Percentiles rank a stretch among this genome's conserved stretches.
phyloP scores from a whole-genome alignment of 2,888 invertebrate genomes.

The Leptopilina syphax region DNA sequence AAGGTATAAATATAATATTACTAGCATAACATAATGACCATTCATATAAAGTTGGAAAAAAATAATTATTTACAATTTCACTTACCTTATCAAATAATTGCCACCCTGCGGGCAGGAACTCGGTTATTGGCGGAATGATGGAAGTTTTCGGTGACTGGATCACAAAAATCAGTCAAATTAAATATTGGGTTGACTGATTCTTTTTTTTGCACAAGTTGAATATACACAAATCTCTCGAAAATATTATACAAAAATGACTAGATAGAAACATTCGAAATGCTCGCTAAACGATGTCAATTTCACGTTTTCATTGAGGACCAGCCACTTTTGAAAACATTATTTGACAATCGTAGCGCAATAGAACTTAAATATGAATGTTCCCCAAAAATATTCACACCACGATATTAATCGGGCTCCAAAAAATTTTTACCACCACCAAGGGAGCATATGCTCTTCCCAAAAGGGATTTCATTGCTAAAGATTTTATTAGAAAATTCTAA shows the following conservation, averaged over 20 bases:
- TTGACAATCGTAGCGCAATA: constrained; percentile 6
- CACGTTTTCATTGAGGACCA: constrained; percentile 10
- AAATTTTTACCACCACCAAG: constrained; percentile 46
- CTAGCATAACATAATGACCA: not conserved
- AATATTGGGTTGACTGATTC: constrained; percentile 45
- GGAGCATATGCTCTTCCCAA: constrained; percentile 53
- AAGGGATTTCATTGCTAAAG: not conserved
- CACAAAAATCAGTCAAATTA: constrained; percentile 76
- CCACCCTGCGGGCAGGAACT: constrained; percentile 90
- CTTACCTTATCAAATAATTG: constrained; percentile 76
- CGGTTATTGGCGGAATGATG: constrained; percentile 90
- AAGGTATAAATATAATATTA: too few relatives aligned
- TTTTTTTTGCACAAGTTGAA: constrained; percentile 47
- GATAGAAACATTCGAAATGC: constrained; percentile 70
- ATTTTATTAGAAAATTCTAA: too few relatives aligned
- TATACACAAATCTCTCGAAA: constrained; percentile 61
- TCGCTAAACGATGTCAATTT: constrained; percentile 44
- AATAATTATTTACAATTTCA: not conserved
- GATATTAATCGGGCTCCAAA: not conserved
- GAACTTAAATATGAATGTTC: not conserved
- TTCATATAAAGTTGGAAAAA: not conserved
- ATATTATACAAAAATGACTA: constrained; percentile 57
- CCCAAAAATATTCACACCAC: not conserved
- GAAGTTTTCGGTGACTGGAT: constrained; percentile 80
- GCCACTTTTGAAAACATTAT: constrained; percentile 6